A percentile compares a stretch with the other conserved stretches of the same genome.
These are phyloP conservation scores for Macroglossus sobrinus DNA, from an alignment of 2,113 vertebrate species.

Conservation along the genomic window DNA sequence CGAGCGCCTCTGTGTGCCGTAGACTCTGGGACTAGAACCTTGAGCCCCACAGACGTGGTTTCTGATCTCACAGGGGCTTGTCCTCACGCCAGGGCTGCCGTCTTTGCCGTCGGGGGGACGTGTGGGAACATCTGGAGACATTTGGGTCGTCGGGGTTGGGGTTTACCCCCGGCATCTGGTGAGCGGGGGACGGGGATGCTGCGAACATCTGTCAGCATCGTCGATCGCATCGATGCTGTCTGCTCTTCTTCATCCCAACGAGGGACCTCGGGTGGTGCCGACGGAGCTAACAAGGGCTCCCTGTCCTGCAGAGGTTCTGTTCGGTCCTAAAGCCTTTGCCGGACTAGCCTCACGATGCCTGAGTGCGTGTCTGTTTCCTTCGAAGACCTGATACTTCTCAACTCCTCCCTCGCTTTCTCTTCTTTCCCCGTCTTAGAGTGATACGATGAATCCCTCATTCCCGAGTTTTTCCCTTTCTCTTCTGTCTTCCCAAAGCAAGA, in stretches of 20 bases:
- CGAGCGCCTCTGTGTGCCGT: accelerated
- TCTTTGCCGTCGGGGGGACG: background rate
- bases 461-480: background rate
- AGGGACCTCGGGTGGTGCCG: too few species aligned
- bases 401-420: background rate
- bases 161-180: background rate
- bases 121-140: background rate
- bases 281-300: background rate
- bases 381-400: background rate
- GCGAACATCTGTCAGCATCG: background rate
- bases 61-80: background rate
- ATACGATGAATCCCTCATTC: accelerated
- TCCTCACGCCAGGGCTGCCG: accelerated
- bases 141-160: background rate
- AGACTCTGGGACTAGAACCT: accelerated
- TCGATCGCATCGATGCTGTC: background rate
- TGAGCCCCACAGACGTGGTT: background rate
- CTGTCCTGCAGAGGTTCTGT: background rate
- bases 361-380: too few species aligned
- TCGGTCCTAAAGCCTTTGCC: background rate
- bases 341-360: background rate
- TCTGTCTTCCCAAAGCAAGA: background rate
- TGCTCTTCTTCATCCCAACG: background rate
- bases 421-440: too few species aligned
- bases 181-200: too few species aligned